A percentile compares a stretch with the other conserved stretches of the same genome.
Evolutionary conservation across 2,888 invertebrate species (phyloP).

Genomic region (Nasonovia ribisnigri): DNA sequence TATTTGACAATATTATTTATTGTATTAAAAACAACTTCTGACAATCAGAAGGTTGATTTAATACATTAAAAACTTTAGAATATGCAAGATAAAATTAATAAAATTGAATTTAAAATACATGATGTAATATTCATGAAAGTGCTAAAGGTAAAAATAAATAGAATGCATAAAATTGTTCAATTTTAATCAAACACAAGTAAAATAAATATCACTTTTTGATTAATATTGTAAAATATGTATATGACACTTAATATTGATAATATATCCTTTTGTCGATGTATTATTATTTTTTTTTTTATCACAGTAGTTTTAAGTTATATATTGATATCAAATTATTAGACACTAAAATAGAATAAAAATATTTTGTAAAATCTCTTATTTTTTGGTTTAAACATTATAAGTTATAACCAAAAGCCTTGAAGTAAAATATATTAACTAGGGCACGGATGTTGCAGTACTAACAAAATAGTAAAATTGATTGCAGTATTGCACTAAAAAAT

Average conservation of each 20-base stretch:
- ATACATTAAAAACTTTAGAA: background rate
- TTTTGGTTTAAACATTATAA: no score
- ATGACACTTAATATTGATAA: background rate
- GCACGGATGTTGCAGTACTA: no score
- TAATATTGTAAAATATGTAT: background rate
- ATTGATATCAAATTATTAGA: no score
- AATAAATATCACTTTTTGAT: background rate
- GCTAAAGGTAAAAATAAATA: background rate
- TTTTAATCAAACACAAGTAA: background rate
- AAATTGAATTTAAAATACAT: background rate
- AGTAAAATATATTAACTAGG: no score
- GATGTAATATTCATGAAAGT: background rate
- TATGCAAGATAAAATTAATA: background rate
- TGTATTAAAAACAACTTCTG: background rate
- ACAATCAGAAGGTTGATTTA: background rate
- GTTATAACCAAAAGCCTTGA: no score
- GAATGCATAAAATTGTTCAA: background rate
- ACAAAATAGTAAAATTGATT: no score
- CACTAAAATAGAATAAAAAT: no score
- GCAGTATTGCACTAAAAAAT: no score
- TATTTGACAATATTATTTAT: background rate
- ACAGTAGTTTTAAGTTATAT: no score
- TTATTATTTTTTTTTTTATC: background rate
- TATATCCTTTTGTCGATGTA: background rate
- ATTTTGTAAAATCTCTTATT: no score